Evolutionary conservation across 1,140 invertebrate genomes (phyloP), one percentile per base, ranked within the genome.

Genomic region (Epicauta chinensis): DNA sequence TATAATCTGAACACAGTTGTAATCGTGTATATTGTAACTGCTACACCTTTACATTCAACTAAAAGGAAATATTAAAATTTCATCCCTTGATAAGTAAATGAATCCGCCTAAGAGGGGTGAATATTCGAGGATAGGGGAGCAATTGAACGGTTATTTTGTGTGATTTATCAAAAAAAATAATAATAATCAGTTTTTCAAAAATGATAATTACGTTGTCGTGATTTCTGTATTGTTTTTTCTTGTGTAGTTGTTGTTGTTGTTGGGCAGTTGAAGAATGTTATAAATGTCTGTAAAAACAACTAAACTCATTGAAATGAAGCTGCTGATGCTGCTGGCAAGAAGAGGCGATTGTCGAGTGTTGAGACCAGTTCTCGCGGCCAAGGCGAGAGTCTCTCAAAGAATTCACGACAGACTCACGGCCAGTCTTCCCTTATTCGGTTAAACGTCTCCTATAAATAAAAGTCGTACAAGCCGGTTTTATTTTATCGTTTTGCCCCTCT

Each of bases 381-480:
- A 48, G 50, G 48, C 36, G 53, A 47, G 54, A 56, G 48, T 46
- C 29, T 39, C 51, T 46, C 36, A 34, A 51, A 50, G 48, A 51
- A 56, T 56, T 42, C 43, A 44, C 54, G 48, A 45, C 48, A 36
- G 38, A 48, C 30, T 43, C 49, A 35, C 43, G 35, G 42, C 51
- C 43, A 46, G 56, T 58, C 51, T 58, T 58, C 56, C 56, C 56
- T 58, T 58, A 53, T 58, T 58, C 56, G 56, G 56, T 54, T 53
- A 54, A 51, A 51, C 48, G 43, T 47, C 41, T 45, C 41, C 47
- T 53, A 58, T 58, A 58, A 58, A 58, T 58, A 58, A 58, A 51
- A 51, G 34, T 51, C 38, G 54, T 44, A 46, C 54, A 51, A 43
- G 47, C 54, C 47, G 47, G 54, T 56, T 53, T 44, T 46, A 44